Conservation (phyloP, 2,888 invertebrate species). For the Microctonus brassicae region DNA sequence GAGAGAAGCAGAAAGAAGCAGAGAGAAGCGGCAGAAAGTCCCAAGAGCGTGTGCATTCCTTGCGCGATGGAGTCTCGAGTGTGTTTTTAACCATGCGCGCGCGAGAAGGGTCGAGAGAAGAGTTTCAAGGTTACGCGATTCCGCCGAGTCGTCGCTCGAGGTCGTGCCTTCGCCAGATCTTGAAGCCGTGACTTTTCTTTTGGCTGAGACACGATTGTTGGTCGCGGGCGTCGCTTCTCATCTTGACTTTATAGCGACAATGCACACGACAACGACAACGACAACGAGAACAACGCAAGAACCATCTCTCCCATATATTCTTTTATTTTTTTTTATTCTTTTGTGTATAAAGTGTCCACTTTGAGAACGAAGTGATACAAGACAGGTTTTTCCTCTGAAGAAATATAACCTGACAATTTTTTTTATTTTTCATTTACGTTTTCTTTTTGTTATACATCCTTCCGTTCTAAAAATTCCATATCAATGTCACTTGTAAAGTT, state of each 20-base stretch:
- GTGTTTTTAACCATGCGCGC: constrained; percentile 50
- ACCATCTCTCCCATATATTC: not conserved
- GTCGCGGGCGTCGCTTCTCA: constrained; percentile 12
- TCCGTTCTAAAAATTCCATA: constrained; percentile 19
- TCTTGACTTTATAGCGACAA: constrained; percentile 3
- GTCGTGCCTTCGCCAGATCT: constrained; percentile 43
- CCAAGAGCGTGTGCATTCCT: constrained; percentile 43
- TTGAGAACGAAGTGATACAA: not conserved
- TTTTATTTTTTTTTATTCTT: not conserved
- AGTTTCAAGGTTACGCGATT: constrained; percentile 61
- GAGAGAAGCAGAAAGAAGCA: constrained; percentile 10
- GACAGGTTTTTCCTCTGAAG: constrained; percentile 11
- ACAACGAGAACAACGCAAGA: constrained; percentile 12
- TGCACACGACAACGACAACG: not conserved
- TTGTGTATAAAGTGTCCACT: not conserved
- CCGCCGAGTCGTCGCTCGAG: constrained; percentile 52
- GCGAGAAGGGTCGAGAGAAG: constrained; percentile 54
- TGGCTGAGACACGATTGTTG: constrained; percentile 22
- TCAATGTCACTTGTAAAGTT: not conserved
- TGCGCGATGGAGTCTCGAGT: constrained; percentile 39
- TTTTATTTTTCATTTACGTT: not conserved
- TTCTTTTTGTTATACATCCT: constrained; percentile 4
- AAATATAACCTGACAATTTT: not conserved
- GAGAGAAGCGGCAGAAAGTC: constrained; percentile 31
- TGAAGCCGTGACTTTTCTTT: constrained; percentile 45